Base-by-base conservation (phyloP, 2,888 invertebrate species). In the Lutraria lutraria region DNA sequence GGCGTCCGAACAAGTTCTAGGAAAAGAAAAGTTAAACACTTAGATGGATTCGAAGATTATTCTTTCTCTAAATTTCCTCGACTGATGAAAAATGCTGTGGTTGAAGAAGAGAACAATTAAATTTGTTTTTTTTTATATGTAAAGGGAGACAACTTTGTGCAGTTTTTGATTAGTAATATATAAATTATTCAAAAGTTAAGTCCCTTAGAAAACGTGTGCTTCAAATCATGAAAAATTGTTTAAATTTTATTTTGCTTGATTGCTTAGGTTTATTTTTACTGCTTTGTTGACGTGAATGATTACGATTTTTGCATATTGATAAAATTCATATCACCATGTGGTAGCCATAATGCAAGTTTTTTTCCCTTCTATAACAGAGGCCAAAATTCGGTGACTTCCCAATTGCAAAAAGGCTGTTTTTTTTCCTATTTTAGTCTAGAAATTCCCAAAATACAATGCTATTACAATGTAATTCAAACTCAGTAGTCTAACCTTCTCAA, bases 41-140 rank as follows among this genome's bases (percentile, higher is more conserved):
- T 96, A 21, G 95, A 95, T 92, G 95, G 96, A 2, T 95, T 96
- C 87, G 96, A 96, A 92, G 95, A 95, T 81, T 96, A 96, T 86
- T 94, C 95, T 79, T 96, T 92, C 88, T 85, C 93, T 16, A 90
- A 93, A 91, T 87, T 90, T 84, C 89, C 92, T n/a, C 87, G 90
- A 15, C 68, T 91, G 10, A 88, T 87, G 54, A 88, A 88, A 87
- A 87, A 87, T 34, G 81, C 83, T 16, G 82, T 87, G 25, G 79
- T 85, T 15, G 85, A 80, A 15, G 85, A 85, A 25, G 80, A 85
- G 0, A 53, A 85, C 25, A 56, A 15, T 12, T 34, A 34, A 21
- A 34, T 21, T 63, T 43, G 2, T 4, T 8, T 43, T 43, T 43
- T 8, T 63, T 63, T 63, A 21, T 83, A 19, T 72, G 2, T 68